Evolutionary conservation across 2,888 invertebrate species (phyloP).

Genomic region (Acleris sparsana): DNA sequence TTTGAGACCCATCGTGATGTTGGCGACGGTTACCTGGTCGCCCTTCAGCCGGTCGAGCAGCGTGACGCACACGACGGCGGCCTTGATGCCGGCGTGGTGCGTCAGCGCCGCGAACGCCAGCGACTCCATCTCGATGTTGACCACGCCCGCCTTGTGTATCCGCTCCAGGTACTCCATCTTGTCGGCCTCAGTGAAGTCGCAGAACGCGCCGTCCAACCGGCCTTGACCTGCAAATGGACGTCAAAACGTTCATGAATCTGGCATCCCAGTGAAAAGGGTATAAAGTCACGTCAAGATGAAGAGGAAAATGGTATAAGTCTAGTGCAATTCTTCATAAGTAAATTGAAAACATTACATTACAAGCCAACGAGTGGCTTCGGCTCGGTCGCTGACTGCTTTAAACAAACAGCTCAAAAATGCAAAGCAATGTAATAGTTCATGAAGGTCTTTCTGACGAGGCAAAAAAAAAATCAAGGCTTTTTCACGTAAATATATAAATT

Average conservation of each 20-base stretch:
- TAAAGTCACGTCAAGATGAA: too few relatives aligned
- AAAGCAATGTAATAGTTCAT: too few relatives aligned
- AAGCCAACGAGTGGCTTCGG: too few relatives aligned
- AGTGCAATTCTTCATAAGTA: background rate
- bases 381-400: background rate
- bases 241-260: background rate
- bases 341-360: too few relatives aligned
- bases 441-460: too few relatives aligned
- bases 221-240: conserved; percentile 89
- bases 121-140: conserved; percentile 99
- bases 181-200: conserved; percentile 95
- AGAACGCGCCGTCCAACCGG: conserved; percentile 97
- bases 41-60: conserved; percentile 95
- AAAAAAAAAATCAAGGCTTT: too few relatives aligned
- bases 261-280: too few relatives aligned
- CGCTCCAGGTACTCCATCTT: conserved; percentile 93
- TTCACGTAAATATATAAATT: too few relatives aligned
- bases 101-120: conserved; percentile 96
- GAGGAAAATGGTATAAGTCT: too few relatives aligned
- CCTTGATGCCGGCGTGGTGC: conserved; percentile 95
- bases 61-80: conserved; percentile 97
- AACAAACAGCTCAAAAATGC: background rate
- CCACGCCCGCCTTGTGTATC: conserved; percentile 90
- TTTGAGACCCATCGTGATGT: too few relatives aligned
- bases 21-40: conserved; percentile 88